These are phyloP conservation scores for Stegodyphus dumicola DNA, from an alignment of 1,140 invertebrate genomes.

Conservation along the genomic window DNA sequence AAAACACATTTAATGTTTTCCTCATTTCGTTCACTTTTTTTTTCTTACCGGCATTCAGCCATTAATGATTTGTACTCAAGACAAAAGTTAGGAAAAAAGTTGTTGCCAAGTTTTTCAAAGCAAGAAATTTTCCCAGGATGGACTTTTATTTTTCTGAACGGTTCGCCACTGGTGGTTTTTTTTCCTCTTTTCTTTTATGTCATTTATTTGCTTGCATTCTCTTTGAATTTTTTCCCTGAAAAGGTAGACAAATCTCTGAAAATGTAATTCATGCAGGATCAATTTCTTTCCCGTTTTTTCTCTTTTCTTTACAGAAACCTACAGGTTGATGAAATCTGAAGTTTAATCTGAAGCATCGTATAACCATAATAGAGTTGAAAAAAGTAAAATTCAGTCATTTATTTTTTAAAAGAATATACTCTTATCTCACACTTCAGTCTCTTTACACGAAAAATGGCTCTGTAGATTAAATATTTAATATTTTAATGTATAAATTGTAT, in stretches of 20 bases:
- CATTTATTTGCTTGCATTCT: not conserved
- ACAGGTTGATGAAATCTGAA: no score
- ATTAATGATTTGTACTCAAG: constrained; percentile 41
- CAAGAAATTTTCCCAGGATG: not conserved
- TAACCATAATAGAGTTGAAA: no score
- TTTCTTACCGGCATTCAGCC: not conserved
- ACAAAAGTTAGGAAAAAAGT: not conserved
- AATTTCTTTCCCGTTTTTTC: not conserved
- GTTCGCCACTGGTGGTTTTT: not conserved
- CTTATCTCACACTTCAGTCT: no score
- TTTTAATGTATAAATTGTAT: no score
- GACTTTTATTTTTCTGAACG: constrained; percentile 19
- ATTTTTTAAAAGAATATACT: no score
- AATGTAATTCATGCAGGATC: constrained; percentile 5
- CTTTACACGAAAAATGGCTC: no score
- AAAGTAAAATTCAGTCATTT: no score
- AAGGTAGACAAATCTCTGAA: constrained; percentile 3
- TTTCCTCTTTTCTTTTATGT: not conserved
- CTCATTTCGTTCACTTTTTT: constrained; percentile 15
- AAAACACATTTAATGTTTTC: constrained; percentile 33
- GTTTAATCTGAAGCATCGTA: no score
- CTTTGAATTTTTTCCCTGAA: not conserved
- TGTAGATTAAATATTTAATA: no score
- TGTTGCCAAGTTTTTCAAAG: constrained; percentile 15
- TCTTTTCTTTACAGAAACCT: not conserved